A percentile compares a stretch with the other conserved stretches of the same genome.
Conservation (phyloP, 1,140 invertebrate genomes). For the Glomeris maerens region DNA sequence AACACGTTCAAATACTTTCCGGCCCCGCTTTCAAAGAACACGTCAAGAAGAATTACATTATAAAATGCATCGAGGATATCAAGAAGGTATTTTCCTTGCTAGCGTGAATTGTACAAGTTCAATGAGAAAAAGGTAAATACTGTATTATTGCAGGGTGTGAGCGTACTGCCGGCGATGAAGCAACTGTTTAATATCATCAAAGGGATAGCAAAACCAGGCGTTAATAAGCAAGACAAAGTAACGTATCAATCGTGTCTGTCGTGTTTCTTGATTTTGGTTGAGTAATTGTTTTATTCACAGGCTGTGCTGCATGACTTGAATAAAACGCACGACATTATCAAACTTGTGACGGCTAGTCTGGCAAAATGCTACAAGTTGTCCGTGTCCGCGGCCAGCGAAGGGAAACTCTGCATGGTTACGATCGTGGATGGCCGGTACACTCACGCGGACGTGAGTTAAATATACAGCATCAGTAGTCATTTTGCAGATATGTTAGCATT, state of each 20-base stretch:
- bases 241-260: no score
- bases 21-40: constrained; percentile 35
- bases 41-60: constrained; percentile 34
- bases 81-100: constrained; percentile 28
- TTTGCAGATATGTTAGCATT: no score
- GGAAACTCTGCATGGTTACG: constrained; percentile 26
- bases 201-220: constrained; percentile 32
- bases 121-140: not conserved
- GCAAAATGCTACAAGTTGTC: constrained; percentile 35
- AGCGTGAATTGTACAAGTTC: not conserved
- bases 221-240: constrained; percentile 37
- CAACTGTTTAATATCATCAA: constrained; percentile 35
- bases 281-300: constrained; percentile 20
- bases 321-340: constrained; percentile 36
- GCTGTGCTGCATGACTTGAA: constrained; percentile 35
- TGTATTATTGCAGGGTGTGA: constrained; percentile 24
- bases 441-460: constrained; percentile 31
- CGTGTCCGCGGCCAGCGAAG: constrained; percentile 20
- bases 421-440: constrained; percentile 35
- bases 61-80: constrained; percentile 39
- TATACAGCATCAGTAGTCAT: constrained; percentile 1
- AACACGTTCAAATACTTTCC: constrained; percentile 37
- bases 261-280: not conserved
- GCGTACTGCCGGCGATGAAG: constrained; percentile 34
- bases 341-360: constrained; percentile 34